These are phyloP conservation scores for Agrilus biguttatus DNA, from an alignment of 2,888 invertebrate species.

Conservation along the genomic window DNA sequence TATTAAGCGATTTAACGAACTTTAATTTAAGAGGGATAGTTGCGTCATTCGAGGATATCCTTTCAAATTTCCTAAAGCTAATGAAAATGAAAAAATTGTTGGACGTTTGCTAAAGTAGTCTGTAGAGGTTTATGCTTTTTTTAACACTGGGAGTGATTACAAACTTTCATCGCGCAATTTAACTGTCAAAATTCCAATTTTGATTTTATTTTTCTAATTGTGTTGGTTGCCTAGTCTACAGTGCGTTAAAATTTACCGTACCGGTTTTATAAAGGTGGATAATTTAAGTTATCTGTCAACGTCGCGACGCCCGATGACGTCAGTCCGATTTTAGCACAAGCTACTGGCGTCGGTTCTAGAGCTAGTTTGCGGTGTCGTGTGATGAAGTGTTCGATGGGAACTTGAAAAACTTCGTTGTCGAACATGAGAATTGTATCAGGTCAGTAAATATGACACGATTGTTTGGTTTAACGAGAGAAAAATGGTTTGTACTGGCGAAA, in stretches of 20 bases:
- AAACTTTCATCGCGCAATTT: no score
- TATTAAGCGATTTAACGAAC: no score
- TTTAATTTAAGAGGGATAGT: no score
- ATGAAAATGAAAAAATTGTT: no score
- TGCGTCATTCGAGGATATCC: no score
- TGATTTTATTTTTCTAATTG: no score
- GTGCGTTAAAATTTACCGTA: not conserved
- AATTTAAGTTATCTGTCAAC: conserved; percentile 10
- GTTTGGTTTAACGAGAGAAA: conserved; percentile 1
- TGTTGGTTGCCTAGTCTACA: no score
- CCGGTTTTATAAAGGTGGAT: not conserved
- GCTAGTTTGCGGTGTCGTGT: conserved; percentile 14
- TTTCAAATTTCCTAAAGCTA: no score
- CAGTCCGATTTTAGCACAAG: conserved; percentile 17
- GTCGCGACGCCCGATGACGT: conserved; percentile 16
- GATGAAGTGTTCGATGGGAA: conserved; percentile 18
- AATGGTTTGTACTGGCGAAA: not conserved
- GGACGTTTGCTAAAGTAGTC: no score
- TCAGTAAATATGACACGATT: conserved; percentile 12
- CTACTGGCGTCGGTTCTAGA: conserved; percentile 10
- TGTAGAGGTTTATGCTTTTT: no score
- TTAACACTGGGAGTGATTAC: no score
- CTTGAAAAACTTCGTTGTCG: conserved; percentile 13
- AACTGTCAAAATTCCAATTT: no score
- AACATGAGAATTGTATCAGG: conserved; percentile 20